Conservation (phyloP, 37 sponge, comb jelly and placozoan species). For the Amphimedon queenslandica region DNA sequence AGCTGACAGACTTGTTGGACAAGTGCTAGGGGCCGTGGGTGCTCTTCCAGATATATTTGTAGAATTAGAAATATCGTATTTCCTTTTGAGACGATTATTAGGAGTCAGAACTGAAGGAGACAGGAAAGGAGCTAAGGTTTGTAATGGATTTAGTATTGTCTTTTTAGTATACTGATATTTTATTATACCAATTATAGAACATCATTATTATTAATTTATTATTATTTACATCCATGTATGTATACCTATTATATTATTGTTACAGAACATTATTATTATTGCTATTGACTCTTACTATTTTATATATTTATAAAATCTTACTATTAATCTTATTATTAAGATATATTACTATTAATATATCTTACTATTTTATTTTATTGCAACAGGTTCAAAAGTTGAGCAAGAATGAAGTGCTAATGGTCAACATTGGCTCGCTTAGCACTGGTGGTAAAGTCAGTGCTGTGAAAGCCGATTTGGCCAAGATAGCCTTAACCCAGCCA, state of each 20-base stretch:
- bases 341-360: not conserved
- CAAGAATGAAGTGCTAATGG: conserved; percentile 91
- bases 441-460: conserved; percentile 94
- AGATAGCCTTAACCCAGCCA: conserved; percentile 88
- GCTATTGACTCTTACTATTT: not conserved
- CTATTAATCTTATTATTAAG: not conserved
- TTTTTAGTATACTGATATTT: not conserved
- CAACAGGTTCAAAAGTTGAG: conserved; percentile 83
- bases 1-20: conserved; percentile 93
- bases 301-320: too few species aligned
- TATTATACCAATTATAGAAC: not conserved
- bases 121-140: conserved; percentile 92
- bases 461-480: conserved; percentile 91
- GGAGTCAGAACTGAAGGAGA: conserved; percentile 96
- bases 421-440: conserved; percentile 95
- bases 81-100: conserved; percentile 79
- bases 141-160: not conserved
- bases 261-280: not conserved
- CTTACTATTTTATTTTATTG: not conserved
- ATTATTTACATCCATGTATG: not conserved
- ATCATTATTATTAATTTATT: conserved; percentile 9
- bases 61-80: conserved; percentile 91
- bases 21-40: conserved; percentile 90
- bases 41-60: conserved; percentile 91
- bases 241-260: not conserved